A percentile compares a stretch with the other conserved stretches of the same genome.
phyloP scores from a whole-genome alignment of 2,113 vertebrate species.

The Lichenostomus cassidix region DNA sequence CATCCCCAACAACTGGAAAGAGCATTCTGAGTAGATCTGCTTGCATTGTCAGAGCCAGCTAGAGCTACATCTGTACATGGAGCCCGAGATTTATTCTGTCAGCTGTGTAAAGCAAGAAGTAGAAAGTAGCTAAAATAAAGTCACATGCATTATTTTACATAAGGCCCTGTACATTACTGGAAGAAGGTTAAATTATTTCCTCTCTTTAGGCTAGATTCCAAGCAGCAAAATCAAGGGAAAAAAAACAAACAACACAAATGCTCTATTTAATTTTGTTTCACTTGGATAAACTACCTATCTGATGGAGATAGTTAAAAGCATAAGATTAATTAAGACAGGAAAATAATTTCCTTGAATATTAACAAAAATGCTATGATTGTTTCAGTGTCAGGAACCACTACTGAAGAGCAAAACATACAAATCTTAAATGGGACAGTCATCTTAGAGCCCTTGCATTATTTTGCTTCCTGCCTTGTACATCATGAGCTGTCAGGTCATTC shows the following conservation, averaged over 20 bases:
- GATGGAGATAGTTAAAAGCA: neutral
- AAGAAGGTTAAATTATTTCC: neutral
- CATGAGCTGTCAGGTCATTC: neutral
- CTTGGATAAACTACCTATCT: neutral
- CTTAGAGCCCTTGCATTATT: neutral
- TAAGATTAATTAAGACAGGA: neutral
- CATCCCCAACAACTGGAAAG: neutral
- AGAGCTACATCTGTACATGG: neutral
- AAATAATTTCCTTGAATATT: neutral
- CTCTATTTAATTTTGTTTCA: neutral
- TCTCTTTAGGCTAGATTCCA: neutral
- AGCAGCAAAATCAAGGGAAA: neutral
- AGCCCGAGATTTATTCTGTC: neutral
- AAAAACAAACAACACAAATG: neutral
- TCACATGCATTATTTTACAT: neutral
- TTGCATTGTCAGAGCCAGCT: neutral
- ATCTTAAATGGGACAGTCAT: neutral
- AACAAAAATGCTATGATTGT: neutral
- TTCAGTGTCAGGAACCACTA: neutral
- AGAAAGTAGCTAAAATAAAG: neutral
- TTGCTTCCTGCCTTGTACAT: neutral
- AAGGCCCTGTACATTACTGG: neutral
- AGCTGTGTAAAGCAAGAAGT: neutral
- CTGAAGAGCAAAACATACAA: neutral
- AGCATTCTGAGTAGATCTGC: neutral